Percentiles rank a stretch among this genome's conserved stretches.
Conservation (phyloP, 2,888 invertebrate genomes). For the Thymelicus acteon region DNA sequence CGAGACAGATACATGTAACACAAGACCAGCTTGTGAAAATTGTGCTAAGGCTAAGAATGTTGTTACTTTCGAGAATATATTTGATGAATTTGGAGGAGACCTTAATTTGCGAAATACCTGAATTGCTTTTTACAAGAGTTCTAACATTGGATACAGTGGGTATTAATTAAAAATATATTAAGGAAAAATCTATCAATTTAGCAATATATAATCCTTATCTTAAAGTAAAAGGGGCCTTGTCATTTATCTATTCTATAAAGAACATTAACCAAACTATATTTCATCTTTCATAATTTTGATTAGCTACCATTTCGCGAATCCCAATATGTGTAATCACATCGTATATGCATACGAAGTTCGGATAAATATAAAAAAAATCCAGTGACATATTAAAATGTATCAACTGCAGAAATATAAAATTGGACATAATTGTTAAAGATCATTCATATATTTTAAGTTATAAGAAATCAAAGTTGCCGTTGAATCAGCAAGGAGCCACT, state of each 20-base stretch:
- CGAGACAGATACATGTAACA: conserved; percentile 3
- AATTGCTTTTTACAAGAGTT: not conserved
- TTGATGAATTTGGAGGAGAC: conserved; percentile 1
- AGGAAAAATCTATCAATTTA: too few relatives aligned
- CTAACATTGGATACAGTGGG: too few relatives aligned
- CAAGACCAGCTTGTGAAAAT: not conserved
- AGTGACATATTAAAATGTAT: not conserved
- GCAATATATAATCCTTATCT: too few relatives aligned
- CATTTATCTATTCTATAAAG: too few relatives aligned
- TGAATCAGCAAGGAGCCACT: not conserved
- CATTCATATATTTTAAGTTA: not conserved
- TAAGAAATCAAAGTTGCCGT: not conserved
- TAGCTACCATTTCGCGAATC: too few relatives aligned
- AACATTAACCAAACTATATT: too few relatives aligned
- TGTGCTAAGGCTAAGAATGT: not conserved
- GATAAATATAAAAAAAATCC: not conserved
- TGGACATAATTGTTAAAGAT: not conserved
- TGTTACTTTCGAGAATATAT: conserved; percentile 1
- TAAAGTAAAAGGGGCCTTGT: too few relatives aligned
- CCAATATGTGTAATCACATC: not conserved
- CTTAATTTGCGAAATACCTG: not conserved
- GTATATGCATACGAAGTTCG: not conserved
- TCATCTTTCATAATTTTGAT: too few relatives aligned
- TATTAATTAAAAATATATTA: too few relatives aligned
- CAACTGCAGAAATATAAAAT: too few relatives aligned